Evolutionary conservation across 1,140 invertebrate species (phyloP), one percentile per base, ranked within the genome.

Genomic region (Drosophila sp.): DNA sequence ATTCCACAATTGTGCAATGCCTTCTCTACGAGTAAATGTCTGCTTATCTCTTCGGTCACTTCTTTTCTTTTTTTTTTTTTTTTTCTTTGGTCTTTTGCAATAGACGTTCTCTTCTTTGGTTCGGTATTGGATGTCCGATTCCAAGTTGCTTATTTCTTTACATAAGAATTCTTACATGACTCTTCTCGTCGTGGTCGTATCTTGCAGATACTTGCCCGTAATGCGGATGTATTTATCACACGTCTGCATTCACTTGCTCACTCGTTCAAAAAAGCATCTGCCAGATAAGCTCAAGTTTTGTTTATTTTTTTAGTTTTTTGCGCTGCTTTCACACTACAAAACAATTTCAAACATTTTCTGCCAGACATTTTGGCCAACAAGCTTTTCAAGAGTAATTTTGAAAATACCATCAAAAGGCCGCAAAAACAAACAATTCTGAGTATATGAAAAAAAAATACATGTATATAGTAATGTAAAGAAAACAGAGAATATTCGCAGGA

Each of bases 191-290:
- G 36, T 9, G 4, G 34, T 40, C 65, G 81, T 81, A 78, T 87
- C 82, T 84, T 76, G 78, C 82, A 87, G 81, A 81, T 86, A 87
- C 66, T 72, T 71, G 76, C 13, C n/a, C 63, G 75, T 82, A 87
- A 86, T 86, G 82, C 82, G 82, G 82, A 86, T 87, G 82, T 81
- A 86, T 87, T 86, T 86, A 86, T 86, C 83, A 82, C 83, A 87
- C 82, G 83, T 81, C 81, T 82, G 81, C 74, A 62, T 54, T 63
- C 74, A 34, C 48, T 38, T 32, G 16, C 34, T 57, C 50, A 40
- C 50, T 40, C 32, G 51, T 21, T 43, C 71, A 34, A 58, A 41
- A 46, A 57, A 73, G 70, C 76, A 87, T 84, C 82, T 82, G 75
- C 62, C 43, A 87, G 81, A 87, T 86, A 87, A 72, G 70, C 63